phyloP scores from a whole-genome alignment of 2,113 vertebrate genomes.

The Syngnathus floridae region DNA sequence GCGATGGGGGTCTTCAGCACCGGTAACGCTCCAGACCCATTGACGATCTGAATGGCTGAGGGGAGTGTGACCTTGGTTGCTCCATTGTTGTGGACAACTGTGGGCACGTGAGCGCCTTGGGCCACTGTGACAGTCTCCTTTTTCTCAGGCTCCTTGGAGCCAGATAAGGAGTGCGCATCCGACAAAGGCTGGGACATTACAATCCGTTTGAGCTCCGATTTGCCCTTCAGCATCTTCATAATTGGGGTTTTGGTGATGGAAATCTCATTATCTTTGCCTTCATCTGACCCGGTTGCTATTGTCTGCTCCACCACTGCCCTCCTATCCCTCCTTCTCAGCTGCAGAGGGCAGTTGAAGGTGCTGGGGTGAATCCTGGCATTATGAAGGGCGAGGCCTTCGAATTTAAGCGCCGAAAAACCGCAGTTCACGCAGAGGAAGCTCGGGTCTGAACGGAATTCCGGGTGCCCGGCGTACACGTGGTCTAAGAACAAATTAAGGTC shows the following conservation, averaged over 20 bases:
- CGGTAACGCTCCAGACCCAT: constrained; percentile 75
- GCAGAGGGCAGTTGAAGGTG: constrained; percentile 73
- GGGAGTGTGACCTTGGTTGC: constrained; percentile 68
- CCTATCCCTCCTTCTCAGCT: constrained; percentile 76
- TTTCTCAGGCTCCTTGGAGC: constrained; percentile 53
- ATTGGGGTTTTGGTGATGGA: constrained; percentile 96
- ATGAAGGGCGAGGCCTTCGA: constrained; percentile 87
- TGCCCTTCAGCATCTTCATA: constrained; percentile 94
- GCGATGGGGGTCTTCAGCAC: constrained; percentile 85
- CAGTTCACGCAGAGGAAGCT: constrained; percentile 81
- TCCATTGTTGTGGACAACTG: constrained; percentile 78
- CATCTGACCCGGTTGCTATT: constrained; percentile 52
- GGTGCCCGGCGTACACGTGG: constrained; percentile 86
- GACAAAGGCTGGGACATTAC: constrained; percentile 70
- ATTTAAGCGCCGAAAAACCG: constrained; percentile 79
- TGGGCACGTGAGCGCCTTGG: constrained; percentile 70
- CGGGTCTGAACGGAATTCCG: constrained; percentile 84
- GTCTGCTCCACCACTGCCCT: constrained; percentile 80
- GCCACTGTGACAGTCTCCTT: constrained; percentile 64
- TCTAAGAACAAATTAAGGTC: constrained; percentile 85
- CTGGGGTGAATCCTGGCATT: constrained; percentile 78
- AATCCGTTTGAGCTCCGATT: constrained; percentile 87
- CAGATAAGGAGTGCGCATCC: constrained; percentile 23
- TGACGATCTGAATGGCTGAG: constrained; percentile 75
- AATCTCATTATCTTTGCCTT: constrained; percentile 75